These are phyloP conservation scores for Darevskia nairensis DNA, from an alignment of 2,797 vertebrate genomes.

Conservation along the genomic window DNA sequence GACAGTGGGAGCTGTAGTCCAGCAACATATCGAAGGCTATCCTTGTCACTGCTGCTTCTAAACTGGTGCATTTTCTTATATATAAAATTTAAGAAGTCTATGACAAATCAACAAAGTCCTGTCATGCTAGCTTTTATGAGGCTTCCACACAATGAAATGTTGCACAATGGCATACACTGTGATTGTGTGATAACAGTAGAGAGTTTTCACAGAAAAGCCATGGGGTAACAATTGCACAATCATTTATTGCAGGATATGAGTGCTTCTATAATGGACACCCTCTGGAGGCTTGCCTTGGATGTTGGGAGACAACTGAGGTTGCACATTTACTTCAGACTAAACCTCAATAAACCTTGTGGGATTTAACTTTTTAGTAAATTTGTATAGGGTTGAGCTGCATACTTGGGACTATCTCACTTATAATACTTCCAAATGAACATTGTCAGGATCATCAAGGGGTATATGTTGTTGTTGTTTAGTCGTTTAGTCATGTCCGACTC, in stretches of 20 bases:
- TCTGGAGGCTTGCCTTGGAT: not conserved
- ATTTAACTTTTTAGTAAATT: not conserved
- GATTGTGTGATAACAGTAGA: constrained; percentile 6
- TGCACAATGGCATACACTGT: not conserved
- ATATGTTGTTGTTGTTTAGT: no score
- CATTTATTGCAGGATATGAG: not conserved
- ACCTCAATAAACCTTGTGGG: not conserved
- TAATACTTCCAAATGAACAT: not conserved
- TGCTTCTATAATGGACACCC: not conserved
- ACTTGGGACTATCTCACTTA: not conserved
- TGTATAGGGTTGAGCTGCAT: no score
- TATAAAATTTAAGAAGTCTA: not conserved
- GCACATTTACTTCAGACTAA: not conserved
- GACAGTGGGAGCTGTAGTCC: not conserved
- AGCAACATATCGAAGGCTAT: not conserved
- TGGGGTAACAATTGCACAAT: not conserved
- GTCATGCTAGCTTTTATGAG: not conserved
- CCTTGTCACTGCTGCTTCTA: not conserved
- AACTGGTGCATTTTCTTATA: not conserved
- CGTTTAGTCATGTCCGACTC: no score
- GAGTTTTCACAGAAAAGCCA: not conserved
- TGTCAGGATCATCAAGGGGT: not conserved
- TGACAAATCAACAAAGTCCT: not conserved
- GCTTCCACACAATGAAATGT: not conserved
- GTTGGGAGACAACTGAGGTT: not conserved